These are phyloP conservation scores for Discoglossus pictus DNA, from an alignment of 2,797 vertebrate genomes.

Conservation along the genomic window DNA sequence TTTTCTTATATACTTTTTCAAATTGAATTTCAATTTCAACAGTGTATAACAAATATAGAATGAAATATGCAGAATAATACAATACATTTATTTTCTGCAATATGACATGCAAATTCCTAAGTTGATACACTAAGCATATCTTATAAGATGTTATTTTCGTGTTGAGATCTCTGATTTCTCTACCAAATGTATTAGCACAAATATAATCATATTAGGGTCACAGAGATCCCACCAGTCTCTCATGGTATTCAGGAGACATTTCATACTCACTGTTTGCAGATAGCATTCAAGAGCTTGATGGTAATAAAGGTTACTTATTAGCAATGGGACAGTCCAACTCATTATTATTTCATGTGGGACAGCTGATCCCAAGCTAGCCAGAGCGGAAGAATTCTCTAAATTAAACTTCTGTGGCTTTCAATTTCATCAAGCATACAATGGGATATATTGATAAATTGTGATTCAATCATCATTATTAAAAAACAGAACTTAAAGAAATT, in stretches of 20 bases:
- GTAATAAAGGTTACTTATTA: conserved; percentile 66
- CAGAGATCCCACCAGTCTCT: conserved; percentile 55
- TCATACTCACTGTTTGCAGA: conserved; percentile 55
- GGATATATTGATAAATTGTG: conserved; percentile 61
- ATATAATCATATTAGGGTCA: conserved; percentile 69
- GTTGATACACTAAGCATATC: conserved; percentile 60
- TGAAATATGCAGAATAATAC: background rate
- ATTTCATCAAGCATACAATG: conserved; percentile 62
- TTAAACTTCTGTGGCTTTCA: conserved; percentile 65
- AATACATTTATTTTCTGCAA: background rate
- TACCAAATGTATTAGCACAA: conserved; percentile 63
- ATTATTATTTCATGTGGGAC: conserved; percentile 71
- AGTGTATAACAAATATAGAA: too few relatives aligned
- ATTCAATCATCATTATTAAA: too few relatives aligned
- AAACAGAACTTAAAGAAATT: too few relatives aligned
- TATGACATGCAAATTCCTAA: conserved; percentile 9
- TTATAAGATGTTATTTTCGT: conserved; percentile 61
- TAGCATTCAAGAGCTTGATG: conserved; percentile 56
- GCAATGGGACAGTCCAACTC: conserved; percentile 63
- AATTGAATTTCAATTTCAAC: too few relatives aligned
- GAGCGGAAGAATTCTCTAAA: conserved; percentile 61
- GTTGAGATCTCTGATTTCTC: conserved; percentile 59
- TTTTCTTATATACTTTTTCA: too few relatives aligned
- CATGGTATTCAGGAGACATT: conserved; percentile 58
- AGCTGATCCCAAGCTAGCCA: conserved; percentile 64